phyloP scores from a whole-genome alignment of 1,140 invertebrate genomes.

The Lithobius niger region DNA sequence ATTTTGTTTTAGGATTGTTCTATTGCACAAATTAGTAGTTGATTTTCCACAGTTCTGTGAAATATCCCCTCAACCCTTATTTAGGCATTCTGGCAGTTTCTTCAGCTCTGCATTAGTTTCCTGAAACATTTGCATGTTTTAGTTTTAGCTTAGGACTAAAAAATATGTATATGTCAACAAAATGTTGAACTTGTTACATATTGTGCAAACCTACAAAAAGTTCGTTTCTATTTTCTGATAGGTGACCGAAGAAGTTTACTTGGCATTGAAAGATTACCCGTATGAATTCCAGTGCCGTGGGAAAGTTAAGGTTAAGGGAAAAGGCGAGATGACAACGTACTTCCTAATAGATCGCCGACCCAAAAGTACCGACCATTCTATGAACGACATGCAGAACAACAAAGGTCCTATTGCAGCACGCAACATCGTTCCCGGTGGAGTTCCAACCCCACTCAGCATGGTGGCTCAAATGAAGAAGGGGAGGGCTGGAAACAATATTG shows the following conservation, averaged over 20 bases:
- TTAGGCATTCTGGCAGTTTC: no score
- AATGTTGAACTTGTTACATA: no score
- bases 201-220: not conserved
- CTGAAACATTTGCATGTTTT: no score
- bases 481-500: not conserved
- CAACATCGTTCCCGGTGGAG: constrained; percentile 14
- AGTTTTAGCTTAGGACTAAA: no score
- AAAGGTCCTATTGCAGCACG: constrained; percentile 20
- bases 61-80: no score
- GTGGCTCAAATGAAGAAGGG: constrained; percentile 9
- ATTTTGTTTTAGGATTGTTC: no score
- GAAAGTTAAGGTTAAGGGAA: constrained; percentile 81
- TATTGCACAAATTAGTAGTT: no score
- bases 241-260: constrained; percentile 69
- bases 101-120: no score
- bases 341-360: constrained; percentile 59
- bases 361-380: constrained; percentile 33
- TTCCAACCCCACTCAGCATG: constrained; percentile 2
- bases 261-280: constrained; percentile 50
- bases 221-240: constrained; percentile 19
- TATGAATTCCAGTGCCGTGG: constrained; percentile 69
- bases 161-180: no score
- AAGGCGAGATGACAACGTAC: constrained; percentile 87
- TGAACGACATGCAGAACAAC: constrained; percentile 20
- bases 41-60: no score